These are phyloP conservation scores for Rhopalosiphum maidis DNA, from an alignment of 1,140 invertebrate genomes.

Conservation along the genomic window DNA sequence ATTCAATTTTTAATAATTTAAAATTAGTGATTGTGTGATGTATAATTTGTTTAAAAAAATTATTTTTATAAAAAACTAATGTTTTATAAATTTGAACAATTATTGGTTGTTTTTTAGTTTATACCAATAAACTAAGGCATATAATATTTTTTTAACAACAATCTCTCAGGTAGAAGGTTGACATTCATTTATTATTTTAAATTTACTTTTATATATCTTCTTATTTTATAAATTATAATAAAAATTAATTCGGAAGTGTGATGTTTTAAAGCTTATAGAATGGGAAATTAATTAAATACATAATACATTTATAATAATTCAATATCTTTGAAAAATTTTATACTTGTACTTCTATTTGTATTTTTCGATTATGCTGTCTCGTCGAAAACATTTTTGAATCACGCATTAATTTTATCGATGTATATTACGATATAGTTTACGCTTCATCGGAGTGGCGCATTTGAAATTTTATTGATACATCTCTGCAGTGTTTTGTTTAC, in stretches of 20 bases:
- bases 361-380: background rate
- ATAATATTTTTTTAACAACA: background rate
- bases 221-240: background rate
- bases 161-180: background rate
- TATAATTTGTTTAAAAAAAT: background rate
- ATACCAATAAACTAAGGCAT: background rate
- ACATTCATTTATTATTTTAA: background rate
- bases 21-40: background rate
- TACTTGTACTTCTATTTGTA: background rate
- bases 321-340: background rate
- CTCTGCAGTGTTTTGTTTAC: background rate
- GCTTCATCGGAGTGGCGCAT: background rate
- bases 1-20: background rate
- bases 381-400: background rate
- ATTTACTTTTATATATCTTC: background rate
- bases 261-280: background rate
- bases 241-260: background rate
- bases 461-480: constrained; percentile 23
- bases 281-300: background rate
- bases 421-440: background rate
- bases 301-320: background rate
- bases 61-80: background rate
- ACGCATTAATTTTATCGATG: background rate
- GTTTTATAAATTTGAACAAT: no score
- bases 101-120: background rate